A percentile compares a stretch with the other conserved stretches of the same genome.
These are phyloP conservation scores for Agonopterix subpropinquella DNA, from an alignment of 2,888 invertebrate species.

Conservation along the genomic window DNA sequence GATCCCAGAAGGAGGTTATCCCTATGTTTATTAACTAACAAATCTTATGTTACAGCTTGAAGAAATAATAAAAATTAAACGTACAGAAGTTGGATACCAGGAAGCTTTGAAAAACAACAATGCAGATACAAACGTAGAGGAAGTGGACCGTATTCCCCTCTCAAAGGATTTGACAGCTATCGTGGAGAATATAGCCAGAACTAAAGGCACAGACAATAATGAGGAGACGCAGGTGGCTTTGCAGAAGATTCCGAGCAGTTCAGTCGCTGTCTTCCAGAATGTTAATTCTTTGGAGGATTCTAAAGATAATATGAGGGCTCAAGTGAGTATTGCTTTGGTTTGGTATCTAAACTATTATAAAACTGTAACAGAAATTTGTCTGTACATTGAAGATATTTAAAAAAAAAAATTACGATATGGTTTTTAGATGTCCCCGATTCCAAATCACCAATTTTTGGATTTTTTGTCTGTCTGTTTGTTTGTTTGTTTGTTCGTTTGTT, in stretches of 20 bases:
- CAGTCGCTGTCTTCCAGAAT: conserved; percentile 81
- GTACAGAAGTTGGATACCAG: conserved; percentile 61
- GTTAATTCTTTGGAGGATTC: conserved; percentile 42
- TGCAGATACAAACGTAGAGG: conserved; percentile 20
- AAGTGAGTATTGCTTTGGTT: conserved; percentile 46
- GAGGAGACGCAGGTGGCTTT: conserved; percentile 48
- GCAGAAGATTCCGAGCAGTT: conserved; percentile 75
- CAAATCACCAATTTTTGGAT: too few species aligned
- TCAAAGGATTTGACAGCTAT: conserved; percentile 74
- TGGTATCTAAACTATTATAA: too few species aligned
- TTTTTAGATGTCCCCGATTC: too few species aligned
- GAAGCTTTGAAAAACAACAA: conserved; percentile 43
- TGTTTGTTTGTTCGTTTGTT: too few species aligned
- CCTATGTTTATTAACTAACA: too few species aligned
- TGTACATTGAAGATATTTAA: too few species aligned
- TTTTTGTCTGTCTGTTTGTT: too few species aligned
- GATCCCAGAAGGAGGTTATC: too few species aligned
- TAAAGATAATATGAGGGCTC: conserved; percentile 72
- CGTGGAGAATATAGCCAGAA: conserved; percentile 66
- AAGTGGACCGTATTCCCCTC: conserved; percentile 46
- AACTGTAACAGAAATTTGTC: too few species aligned
- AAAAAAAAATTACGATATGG: too few species aligned
- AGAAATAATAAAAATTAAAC: conserved; percentile 66
- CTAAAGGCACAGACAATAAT: conserved; percentile 30
- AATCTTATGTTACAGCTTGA: conserved; percentile 32